Conservation (phyloP, 2,113 vertebrate genomes). For the Chelonoidis abingdonii region DNA sequence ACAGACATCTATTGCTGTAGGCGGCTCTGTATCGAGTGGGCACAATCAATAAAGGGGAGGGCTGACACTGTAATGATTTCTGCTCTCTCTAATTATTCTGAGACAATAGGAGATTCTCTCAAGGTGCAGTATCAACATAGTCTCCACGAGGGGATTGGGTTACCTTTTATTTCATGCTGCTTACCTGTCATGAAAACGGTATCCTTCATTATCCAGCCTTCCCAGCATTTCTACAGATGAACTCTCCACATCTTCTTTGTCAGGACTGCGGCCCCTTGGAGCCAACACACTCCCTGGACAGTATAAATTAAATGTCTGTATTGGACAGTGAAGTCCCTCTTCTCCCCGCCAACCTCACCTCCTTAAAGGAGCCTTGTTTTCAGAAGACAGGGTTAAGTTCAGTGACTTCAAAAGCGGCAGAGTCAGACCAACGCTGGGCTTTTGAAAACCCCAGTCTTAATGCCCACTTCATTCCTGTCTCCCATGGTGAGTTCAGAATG, state of each 20-base stretch:
- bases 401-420: not conserved
- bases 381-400: not conserved
- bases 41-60: constrained; percentile 39
- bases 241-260: not conserved
- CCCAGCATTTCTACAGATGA: not conserved
- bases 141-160: not conserved
- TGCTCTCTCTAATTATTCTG: constrained; percentile 30
- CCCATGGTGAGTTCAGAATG: not conserved
- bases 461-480: not conserved
- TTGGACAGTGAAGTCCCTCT: not conserved
- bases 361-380: not conserved
- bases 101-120: constrained; percentile 1
- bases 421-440: not conserved
- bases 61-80: constrained; percentile 45
- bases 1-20: constrained; percentile 24
- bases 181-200: not conserved
- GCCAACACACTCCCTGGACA: not conserved
- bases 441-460: not conserved
- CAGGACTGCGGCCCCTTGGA: not conserved
- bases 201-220: not conserved
- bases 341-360: not conserved
- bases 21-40: not conserved
- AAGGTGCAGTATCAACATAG: not conserved
- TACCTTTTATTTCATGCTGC: not conserved
- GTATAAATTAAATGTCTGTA: not conserved